Evolutionary conservation across 2,797 vertebrate species (phyloP).

Genomic region (Cryptoprocta ferox): DNA sequence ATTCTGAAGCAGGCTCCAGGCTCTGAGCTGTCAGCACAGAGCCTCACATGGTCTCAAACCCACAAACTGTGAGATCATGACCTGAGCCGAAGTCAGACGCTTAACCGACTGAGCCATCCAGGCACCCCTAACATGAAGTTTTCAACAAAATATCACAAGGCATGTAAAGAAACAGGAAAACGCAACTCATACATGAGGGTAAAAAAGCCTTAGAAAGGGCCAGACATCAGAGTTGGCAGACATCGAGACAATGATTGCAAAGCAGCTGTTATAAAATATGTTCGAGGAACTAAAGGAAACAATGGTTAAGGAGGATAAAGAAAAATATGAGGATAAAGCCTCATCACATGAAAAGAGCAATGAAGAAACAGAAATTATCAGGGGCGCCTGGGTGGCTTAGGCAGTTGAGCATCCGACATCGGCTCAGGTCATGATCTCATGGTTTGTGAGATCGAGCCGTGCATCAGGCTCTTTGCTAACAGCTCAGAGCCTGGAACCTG

Average conservation of each 20-base stretch:
- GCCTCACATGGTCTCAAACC: too few relatives aligned
- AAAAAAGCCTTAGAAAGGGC: neutral
- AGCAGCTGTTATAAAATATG: neutral
- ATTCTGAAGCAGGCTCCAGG: too few relatives aligned
- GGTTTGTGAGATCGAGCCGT: too few relatives aligned
- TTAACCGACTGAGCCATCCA: too few relatives aligned
- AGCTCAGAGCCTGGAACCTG: too few relatives aligned
- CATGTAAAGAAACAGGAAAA: neutral
- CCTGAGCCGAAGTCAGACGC: too few relatives aligned
- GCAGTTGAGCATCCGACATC: too few relatives aligned
- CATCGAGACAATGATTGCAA: neutral
- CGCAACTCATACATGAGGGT: neutral
- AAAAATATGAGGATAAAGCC: neutral
- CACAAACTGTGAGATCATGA: too few relatives aligned
- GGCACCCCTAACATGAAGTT: neutral
- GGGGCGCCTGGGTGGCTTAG: too few relatives aligned
- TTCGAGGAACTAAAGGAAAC: neutral
- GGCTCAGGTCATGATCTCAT: too few relatives aligned
- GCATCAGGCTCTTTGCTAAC: too few relatives aligned
- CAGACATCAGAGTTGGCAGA: neutral
- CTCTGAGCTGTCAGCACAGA: too few relatives aligned
- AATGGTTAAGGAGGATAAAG: neutral
- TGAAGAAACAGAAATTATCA: neutral
- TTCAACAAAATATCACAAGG: neutral
- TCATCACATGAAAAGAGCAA: neutral